Conservation (phyloP, 37 sponge, comb jelly and placozoan genomes). For the Halichondria panicea region DNA sequence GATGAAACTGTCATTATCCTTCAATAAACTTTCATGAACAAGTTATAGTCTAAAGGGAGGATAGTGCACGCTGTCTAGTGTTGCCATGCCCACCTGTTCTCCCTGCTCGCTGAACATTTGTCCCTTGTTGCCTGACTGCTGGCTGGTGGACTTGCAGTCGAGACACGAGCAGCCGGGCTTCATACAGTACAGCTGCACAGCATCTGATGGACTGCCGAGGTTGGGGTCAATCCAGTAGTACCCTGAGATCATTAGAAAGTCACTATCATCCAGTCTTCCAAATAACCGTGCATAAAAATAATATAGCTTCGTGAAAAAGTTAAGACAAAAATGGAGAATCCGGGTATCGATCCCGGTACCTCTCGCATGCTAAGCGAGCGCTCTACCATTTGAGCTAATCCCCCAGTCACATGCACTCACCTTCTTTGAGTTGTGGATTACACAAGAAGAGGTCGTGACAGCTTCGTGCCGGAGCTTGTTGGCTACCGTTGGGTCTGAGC, state of each 20-base stretch:
- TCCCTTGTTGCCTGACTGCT: neutral
- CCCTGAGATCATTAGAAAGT: too few species aligned
- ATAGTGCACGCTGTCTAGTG: too few species aligned
- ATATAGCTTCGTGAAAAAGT: neutral
- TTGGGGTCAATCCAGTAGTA: conserved; percentile 87
- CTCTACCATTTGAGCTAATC: too few species aligned
- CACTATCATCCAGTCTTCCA: too few species aligned
- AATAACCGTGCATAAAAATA: too few species aligned
- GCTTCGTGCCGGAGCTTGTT: conserved; percentile 46
- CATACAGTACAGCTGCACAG: conserved; percentile 62
- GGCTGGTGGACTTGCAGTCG: conserved; percentile 18
- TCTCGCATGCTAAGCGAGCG: too few species aligned
- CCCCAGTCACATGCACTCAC: conserved; percentile 1
- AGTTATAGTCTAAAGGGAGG: too few species aligned
- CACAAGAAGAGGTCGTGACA: conserved; percentile 80
- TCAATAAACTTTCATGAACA: too few species aligned
- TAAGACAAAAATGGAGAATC: neutral
- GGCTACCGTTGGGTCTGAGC: conserved; percentile 70
- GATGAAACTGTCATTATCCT: too few species aligned
- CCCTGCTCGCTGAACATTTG: conserved; percentile 9
- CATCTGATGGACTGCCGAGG: conserved; percentile 63
- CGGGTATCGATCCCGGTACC: too few species aligned
- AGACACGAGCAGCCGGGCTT: conserved; percentile 72
- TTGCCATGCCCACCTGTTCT: neutral
- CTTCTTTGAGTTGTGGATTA: conserved; percentile 52